These are phyloP conservation scores for Holacanthus passer DNA, from an alignment of 2,113 vertebrate species.

Conservation along the genomic window DNA sequence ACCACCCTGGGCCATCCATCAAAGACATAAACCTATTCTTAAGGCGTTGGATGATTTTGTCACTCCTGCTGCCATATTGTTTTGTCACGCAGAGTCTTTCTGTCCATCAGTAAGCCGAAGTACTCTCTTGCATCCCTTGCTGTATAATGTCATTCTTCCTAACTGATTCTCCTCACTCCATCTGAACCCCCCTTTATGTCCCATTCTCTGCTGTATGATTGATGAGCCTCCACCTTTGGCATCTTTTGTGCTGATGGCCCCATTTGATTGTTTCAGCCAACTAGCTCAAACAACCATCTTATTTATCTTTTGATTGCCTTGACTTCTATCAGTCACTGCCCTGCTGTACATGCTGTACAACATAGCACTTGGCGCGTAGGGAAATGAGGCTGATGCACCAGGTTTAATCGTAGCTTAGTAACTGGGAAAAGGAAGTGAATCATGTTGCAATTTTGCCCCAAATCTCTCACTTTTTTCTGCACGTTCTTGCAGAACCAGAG, in stretches of 20 bases:
- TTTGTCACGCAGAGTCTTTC: constrained; percentile 18
- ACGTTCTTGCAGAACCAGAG: background rate
- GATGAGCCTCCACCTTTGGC: background rate
- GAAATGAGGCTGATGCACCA: background rate
- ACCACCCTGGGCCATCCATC: constrained; percentile 52
- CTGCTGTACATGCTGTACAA: background rate
- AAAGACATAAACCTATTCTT: constrained; percentile 42
- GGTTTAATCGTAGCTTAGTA: constrained; percentile 32
- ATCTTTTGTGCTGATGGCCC: background rate
- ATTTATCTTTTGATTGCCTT: background rate
- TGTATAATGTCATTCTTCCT: background rate
- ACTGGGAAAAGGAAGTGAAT: constrained; percentile 8
- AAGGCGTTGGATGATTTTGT: constrained; percentile 1
- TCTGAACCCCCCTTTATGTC: background rate
- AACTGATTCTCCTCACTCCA: constrained; percentile 2
- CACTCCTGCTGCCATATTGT: background rate
- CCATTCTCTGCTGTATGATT: background rate
- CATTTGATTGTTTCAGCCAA: background rate
- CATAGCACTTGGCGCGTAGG: background rate
- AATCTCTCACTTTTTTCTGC: background rate
- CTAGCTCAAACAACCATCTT: background rate
- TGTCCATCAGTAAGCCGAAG: constrained; percentile 15
- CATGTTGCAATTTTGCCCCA: background rate
- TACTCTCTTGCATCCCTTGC: background rate
- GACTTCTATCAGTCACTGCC: background rate